Percentiles rank a stretch among this genome's conserved stretches.
Evolutionary conservation across 1,140 invertebrate genomes (phyloP).

Genomic region (Cylas formicarius): DNA sequence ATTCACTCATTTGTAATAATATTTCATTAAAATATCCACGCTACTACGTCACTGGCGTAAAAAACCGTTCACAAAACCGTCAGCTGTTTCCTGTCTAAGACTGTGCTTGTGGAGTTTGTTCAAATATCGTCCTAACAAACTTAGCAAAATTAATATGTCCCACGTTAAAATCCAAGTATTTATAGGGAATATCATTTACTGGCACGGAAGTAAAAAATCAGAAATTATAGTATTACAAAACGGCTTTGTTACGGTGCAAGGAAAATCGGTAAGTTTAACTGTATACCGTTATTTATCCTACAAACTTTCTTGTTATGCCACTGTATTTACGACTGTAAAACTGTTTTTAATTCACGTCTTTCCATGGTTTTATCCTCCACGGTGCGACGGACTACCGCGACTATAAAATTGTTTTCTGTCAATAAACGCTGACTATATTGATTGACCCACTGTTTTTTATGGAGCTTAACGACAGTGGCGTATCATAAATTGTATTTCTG

Average conservation of each 20-base stretch:
- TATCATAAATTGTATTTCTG: not conserved
- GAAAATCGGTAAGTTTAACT: conserved; percentile 39
- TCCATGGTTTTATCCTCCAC: not conserved
- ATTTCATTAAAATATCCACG: no score
- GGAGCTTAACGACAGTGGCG: no score
- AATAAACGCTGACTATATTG: not conserved
- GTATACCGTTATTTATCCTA: conserved; percentile 14
- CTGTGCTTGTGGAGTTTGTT: no score
- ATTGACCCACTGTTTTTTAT: no score
- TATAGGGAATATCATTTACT: conserved; percentile 35
- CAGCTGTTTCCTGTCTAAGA: no score
- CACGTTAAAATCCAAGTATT: no score
- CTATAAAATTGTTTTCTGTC: not conserved
- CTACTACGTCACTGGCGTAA: no score
- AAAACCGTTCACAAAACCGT: no score
- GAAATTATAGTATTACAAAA: conserved; percentile 40
- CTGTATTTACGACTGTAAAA: conserved; percentile 29
- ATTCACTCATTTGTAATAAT: no score
- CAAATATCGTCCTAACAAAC: no score
- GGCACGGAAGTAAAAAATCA: conserved; percentile 21
- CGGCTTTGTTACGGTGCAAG: conserved; percentile 44
- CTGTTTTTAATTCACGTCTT: conserved; percentile 19
- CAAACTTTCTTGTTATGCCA: conserved; percentile 14
- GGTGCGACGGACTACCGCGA: not conserved
- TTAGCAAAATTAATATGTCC: no score